Base-by-base conservation (phyloP, 2,113 vertebrate species). In the Myrmecophaga tridactyla region DNA sequence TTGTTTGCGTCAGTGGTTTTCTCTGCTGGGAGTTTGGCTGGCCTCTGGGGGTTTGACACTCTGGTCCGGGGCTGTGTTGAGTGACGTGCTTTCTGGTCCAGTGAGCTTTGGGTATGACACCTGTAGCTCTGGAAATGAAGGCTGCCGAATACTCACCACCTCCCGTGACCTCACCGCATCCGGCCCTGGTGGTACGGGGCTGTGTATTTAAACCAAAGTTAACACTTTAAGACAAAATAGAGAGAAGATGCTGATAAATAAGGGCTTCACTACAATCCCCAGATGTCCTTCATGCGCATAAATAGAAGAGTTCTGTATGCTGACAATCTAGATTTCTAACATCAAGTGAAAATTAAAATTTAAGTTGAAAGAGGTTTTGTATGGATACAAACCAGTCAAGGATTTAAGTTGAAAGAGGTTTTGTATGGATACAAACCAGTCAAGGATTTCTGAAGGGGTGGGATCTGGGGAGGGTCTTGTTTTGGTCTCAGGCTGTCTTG, bases 1-100 rank as follows among this genome's bases (percentile, higher is more conserved):
- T 48, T 21, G 15, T 85, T 90, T 92, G 65, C 20, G 78, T 97
- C 70, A 84, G 70, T 11, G 43, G 2, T 89, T 86, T 92, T 60
- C n/a, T 20, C 56, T 76, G 15, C 1, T 6, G 46, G 34, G 41
- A 94, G 39, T 34, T 58, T 39, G 25, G 17, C 23, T 69, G 75
- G 69, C 72, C 78, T 84, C 34, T 69, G 41, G 62, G 78, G 43
- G 86, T 76, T 84, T 48, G 5, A 14, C 9, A 36, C 73, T 88
- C 53, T 36, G 73, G 9, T 12, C n/a, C 6, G 27, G 91, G 48
- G 8, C 60, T 29, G 4, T 4, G 51, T 46, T 43, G 13, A 25
- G 18, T 51, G 31, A 14, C 31, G 18, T 77, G 43, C 23, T 2
- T 86, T 92, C 51, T 65, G 46, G 27, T 36, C 39, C 67, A 41